Percentiles rank a stretch among this genome's conserved stretches.
phyloP scores from a whole-genome alignment of 1,140 invertebrate species.

The Hesperophylax magnus region DNA sequence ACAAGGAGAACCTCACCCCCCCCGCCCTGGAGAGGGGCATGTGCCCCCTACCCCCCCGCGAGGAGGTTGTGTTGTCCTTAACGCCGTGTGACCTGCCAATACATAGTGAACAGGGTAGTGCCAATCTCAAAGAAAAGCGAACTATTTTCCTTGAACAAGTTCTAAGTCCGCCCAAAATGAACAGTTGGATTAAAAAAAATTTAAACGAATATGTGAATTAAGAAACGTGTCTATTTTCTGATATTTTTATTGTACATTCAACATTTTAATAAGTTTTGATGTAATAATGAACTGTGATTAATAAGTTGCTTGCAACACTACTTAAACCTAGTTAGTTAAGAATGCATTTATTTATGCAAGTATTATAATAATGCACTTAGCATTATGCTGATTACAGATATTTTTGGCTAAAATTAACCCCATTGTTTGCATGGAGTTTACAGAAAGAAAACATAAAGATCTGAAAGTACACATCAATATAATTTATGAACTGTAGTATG shows the following conservation, averaged over 20 bases:
- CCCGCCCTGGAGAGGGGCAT: slow-evolving; percentile 56
- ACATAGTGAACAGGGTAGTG: slow-evolving; percentile 59
- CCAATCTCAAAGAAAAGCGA: slow-evolving; percentile 71
- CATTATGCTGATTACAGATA: too few relatives aligned
- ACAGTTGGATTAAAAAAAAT: slow-evolving; percentile 63
- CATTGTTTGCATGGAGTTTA: too few relatives aligned
- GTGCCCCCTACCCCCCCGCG: slow-evolving; percentile 45
- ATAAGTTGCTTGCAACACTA: slow-evolving; percentile 8
- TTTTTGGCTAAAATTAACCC: too few relatives aligned
- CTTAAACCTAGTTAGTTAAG: slow-evolving; percentile 9
- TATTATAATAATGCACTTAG: too few relatives aligned
- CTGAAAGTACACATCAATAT: too few relatives aligned
- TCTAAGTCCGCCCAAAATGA: slow-evolving; percentile 73
- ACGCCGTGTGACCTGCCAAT: slow-evolving; percentile 57
- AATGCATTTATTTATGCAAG: slow-evolving; percentile 3
- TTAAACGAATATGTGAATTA: slow-evolving; percentile 31
- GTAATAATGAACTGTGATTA: slow-evolving; percentile 31
- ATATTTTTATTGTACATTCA: slow-evolving; percentile 6
- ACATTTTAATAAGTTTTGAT: neutral
- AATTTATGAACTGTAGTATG: too few relatives aligned
- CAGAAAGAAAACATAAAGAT: too few relatives aligned
- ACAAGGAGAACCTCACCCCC: slow-evolving; percentile 59
- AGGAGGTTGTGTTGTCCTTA: slow-evolving; percentile 51
- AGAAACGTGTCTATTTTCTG: neutral
- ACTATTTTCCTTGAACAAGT: slow-evolving; percentile 75